Conservation (phyloP, 2,888 invertebrate genomes). For the Clanis bilineata region DNA sequence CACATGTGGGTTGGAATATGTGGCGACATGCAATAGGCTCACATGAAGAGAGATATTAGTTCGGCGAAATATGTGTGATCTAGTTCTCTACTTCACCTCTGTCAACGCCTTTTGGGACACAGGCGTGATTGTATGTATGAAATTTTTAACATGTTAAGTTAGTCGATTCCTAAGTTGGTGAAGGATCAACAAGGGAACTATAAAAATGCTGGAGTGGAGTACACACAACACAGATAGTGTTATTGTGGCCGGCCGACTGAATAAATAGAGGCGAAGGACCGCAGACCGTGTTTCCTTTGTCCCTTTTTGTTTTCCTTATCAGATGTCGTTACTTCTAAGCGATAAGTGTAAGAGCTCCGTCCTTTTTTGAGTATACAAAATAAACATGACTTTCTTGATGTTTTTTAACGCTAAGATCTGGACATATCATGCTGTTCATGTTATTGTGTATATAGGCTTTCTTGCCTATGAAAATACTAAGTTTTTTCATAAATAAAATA, state of each 20-base stretch:
- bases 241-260: constrained; percentile 8
- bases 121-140: neutral
- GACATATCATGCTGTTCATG: no score
- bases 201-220: neutral
- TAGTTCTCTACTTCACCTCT: no score
- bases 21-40: no score
- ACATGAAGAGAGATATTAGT: no score
- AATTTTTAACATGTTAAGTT: neutral
- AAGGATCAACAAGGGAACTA: constrained; percentile 2
- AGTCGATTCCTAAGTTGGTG: neutral
- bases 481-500: no score
- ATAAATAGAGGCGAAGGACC: constrained; percentile 15
- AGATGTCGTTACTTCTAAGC: constrained; percentile 22
- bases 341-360: constrained; percentile 9
- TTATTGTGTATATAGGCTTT: no score
- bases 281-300: constrained; percentile 20
- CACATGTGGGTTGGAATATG: no score
- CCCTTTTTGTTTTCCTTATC: constrained; percentile 21
- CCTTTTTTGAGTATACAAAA: constrained; percentile 5
- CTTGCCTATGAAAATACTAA: neutral
- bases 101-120: no score
- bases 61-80: no score
- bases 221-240: neutral
- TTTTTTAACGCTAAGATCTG: neutral
- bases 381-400: constrained; percentile 11